phyloP scores from a whole-genome alignment of 2,888 invertebrate genomes.

The Drosophila austrosaltans region DNA sequence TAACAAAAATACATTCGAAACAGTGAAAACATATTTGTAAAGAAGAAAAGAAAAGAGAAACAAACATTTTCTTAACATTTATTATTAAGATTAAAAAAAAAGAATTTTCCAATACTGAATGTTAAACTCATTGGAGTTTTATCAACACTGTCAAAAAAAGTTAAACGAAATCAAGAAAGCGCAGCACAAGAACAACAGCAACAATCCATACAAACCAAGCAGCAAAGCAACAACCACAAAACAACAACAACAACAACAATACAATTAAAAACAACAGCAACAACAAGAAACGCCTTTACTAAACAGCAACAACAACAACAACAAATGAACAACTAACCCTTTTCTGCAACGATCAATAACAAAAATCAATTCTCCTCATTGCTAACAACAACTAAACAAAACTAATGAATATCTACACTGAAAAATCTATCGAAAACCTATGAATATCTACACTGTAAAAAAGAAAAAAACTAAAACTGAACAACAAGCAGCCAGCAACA shows the following conservation, averaged over 20 bases:
- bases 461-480: conserved; percentile 61
- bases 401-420: conserved; percentile 50
- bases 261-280: background rate
- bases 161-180: background rate
- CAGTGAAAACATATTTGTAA: background rate
- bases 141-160: conserved; percentile 1
- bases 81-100: background rate
- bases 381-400: conserved; percentile 27
- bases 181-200: conserved; percentile 1
- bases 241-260: conserved; percentile 31
- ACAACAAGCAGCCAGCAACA: conserved; percentile 58
- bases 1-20: background rate
- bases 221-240: conserved; percentile 15
- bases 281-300: conserved; percentile 7
- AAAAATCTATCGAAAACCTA: conserved; percentile 39
- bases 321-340: conserved; percentile 57
- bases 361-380: conserved; percentile 36
- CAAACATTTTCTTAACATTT: background rate
- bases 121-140: background rate
- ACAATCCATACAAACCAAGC: conserved; percentile 20
- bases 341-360: conserved; percentile 3
- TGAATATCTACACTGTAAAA: conserved; percentile 20
- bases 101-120: background rate
- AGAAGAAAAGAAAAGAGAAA: background rate
- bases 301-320: conserved; percentile 17